Evolutionary conservation across 1,140 invertebrate species (phyloP).

Genomic region (Drosophila ambigua): DNA sequence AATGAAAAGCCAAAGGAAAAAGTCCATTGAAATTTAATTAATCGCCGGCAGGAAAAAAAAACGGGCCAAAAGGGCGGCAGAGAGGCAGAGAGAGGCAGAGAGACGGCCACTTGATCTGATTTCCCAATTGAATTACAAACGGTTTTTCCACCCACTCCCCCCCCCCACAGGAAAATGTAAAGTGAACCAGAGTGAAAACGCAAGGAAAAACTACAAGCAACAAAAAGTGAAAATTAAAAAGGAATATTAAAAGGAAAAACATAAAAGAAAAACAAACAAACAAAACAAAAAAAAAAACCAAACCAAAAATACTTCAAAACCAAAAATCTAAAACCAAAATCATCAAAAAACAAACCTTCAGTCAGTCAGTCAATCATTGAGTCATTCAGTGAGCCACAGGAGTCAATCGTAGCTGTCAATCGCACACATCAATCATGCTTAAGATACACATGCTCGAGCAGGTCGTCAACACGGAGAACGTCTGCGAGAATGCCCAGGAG

Average conservation of each 20-base stretch:
- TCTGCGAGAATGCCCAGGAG: constrained; percentile 69
- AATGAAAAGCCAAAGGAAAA: not conserved
- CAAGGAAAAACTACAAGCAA: constrained; percentile 24
- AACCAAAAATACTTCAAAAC: constrained; percentile 49
- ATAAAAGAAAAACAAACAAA: constrained; percentile 40
- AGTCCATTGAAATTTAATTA: constrained; percentile 53
- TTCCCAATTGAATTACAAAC: not conserved
- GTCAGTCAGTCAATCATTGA: constrained; percentile 31
- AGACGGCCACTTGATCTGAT: constrained; percentile 4
- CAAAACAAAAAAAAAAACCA: constrained; percentile 21
- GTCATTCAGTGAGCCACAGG: constrained; percentile 12
- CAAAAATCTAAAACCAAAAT: constrained; percentile 61
- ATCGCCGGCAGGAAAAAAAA: constrained; percentile 19
- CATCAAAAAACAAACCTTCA: constrained; percentile 9
- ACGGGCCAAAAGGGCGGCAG: not conserved
- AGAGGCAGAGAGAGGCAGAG: not conserved
- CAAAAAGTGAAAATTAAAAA: constrained; percentile 10
- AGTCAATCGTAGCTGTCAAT: constrained; percentile 30
- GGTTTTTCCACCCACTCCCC: no score
- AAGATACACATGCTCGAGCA: constrained; percentile 82
- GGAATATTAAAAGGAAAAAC: not conserved
- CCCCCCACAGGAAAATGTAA: constrained; percentile 33
- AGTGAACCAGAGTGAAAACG: constrained; percentile 30
- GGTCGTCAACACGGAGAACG: constrained; percentile 66
- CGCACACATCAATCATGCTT: constrained; percentile 63